Conservation (phyloP, 2,888 invertebrate genomes). For the Pocota personata region DNA sequence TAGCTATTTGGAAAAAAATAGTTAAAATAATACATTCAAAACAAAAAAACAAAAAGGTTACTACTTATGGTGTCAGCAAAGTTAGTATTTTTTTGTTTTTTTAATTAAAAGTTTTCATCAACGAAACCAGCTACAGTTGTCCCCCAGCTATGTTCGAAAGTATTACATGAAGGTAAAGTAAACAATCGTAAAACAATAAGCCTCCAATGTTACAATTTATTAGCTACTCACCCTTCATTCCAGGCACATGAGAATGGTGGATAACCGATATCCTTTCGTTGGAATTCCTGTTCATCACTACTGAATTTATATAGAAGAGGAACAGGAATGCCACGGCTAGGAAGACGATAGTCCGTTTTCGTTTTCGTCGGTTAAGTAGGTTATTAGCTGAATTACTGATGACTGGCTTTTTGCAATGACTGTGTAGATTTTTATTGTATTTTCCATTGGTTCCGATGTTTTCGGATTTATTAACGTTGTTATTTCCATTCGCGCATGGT, state of each 20-base stretch:
- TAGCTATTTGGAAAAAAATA: background rate
- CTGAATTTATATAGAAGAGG: slow-evolving; percentile 77
- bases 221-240: slow-evolving; percentile 80
- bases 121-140: slow-evolving; percentile 60
- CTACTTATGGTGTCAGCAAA: slow-evolving; percentile 49
- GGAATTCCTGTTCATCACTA: slow-evolving; percentile 75
- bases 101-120: slow-evolving; percentile 23
- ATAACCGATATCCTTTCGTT: slow-evolving; percentile 78
- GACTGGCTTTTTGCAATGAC: slow-evolving; percentile 23
- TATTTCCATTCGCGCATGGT: background rate
- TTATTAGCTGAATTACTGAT: slow-evolving; percentile 19
- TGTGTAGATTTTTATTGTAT: slow-evolving; percentile 19
- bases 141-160: slow-evolving; percentile 46
- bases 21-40: background rate
- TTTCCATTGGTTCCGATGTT: background rate
- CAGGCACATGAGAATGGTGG: slow-evolving; percentile 80
- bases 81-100: slow-evolving; percentile 43
- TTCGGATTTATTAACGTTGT: slow-evolving; percentile 1
- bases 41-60: slow-evolving; percentile 34
- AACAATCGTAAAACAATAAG: slow-evolving; percentile 32
- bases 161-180: slow-evolving; percentile 55
- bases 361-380: slow-evolving; percentile 57
- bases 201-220: background rate
- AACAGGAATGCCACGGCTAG: slow-evolving; percentile 75
- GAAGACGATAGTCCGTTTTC: slow-evolving; percentile 57